Evolutionary conservation across 2,888 invertebrate species (phyloP).

Genomic region (Diachrysia chrysitis): DNA sequence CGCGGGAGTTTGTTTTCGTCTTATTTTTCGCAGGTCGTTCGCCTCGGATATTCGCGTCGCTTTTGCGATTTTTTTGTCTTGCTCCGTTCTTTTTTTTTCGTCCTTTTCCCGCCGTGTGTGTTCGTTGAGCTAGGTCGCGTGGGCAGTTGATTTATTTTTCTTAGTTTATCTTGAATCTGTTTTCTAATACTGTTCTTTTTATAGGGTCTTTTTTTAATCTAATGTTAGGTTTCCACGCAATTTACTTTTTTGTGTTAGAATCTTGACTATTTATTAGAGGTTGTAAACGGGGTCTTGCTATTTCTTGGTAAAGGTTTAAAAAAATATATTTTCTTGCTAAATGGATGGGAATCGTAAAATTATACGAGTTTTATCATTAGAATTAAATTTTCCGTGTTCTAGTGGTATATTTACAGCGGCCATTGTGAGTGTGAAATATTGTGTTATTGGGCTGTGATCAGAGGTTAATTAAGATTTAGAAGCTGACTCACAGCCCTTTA

Average conservation of each 20-base stretch:
- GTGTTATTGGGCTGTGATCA: neutral
- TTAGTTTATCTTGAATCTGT: conserved; percentile 64
- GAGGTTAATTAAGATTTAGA: neutral
- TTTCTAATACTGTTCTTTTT: conserved; percentile 74
- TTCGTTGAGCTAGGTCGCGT: conserved; percentile 82
- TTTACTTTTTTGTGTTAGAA: conserved; percentile 50
- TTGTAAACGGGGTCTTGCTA: conserved; percentile 33
- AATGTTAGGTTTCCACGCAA: conserved; percentile 52
- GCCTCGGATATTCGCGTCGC: conserved; percentile 81
- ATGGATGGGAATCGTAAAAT: conserved; percentile 27
- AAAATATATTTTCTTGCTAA: conserved; percentile 39
- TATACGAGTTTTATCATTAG: conserved; percentile 18
- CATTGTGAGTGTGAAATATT: neutral
- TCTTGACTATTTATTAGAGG: conserved; percentile 51
- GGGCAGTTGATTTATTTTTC: conserved; percentile 80
- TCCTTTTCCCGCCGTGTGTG: conserved; percentile 77
- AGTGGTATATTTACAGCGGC: conserved; percentile 6
- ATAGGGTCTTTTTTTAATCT: conserved; percentile 67
- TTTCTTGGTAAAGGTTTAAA: conserved; percentile 36
- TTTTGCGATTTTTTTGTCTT: conserved; percentile 70
- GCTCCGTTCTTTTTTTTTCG: conserved; percentile 71
- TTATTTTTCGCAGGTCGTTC: conserved; percentile 88
- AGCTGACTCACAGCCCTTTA: neutral
- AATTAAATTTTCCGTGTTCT: conserved; percentile 36
- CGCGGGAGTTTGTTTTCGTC: conserved; percentile 82